Evolutionary conservation across 2,113 vertebrate species (phyloP).

Genomic region (Odontesthes bonariensis): DNA sequence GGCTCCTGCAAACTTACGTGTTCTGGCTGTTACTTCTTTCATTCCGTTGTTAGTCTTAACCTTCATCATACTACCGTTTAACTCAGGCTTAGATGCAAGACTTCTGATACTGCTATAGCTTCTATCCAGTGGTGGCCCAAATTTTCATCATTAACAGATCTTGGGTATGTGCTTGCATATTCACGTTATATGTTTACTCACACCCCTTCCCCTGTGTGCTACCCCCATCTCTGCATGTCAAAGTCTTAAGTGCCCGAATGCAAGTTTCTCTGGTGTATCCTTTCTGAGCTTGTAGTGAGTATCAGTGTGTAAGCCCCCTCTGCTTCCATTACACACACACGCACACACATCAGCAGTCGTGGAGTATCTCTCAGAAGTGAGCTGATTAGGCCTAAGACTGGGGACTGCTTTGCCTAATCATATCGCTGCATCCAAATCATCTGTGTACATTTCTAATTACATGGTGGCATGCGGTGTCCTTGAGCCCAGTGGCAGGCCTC

Average conservation of each 20-base stretch:
- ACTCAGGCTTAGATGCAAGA: neutral
- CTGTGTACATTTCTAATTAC: conserved; percentile 88
- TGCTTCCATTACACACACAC: conserved; percentile 1
- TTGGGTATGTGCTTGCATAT: conserved; percentile 17
- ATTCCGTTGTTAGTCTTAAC: conserved; percentile 1
- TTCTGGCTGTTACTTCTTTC: neutral
- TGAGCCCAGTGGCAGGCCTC: conserved; percentile 84
- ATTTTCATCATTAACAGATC: conserved; percentile 1
- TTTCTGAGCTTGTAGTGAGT: conserved; percentile 20
- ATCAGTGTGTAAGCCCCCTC: conserved; percentile 20
- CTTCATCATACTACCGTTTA: conserved; percentile 14
- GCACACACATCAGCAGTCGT: conserved; percentile 55
- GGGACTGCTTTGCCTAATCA: conserved; percentile 83
- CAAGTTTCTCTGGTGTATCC: conserved; percentile 26
- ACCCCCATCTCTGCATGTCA: conserved; percentile 21
- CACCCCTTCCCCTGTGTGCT: neutral
- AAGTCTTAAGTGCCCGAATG: conserved; percentile 25
- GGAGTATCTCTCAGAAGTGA: conserved; percentile 83
- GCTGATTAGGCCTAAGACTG: conserved; percentile 84
- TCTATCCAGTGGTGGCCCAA: neutral
- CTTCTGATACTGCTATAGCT: conserved; percentile 1
- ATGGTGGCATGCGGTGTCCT: conserved; percentile 81
- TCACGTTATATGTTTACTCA: conserved; percentile 22
- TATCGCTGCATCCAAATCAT: conserved; percentile 85
- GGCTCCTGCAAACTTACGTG: conserved; percentile 8